phyloP scores from a whole-genome alignment of 2,113 vertebrate species.

The Neotoma lepida region DNA sequence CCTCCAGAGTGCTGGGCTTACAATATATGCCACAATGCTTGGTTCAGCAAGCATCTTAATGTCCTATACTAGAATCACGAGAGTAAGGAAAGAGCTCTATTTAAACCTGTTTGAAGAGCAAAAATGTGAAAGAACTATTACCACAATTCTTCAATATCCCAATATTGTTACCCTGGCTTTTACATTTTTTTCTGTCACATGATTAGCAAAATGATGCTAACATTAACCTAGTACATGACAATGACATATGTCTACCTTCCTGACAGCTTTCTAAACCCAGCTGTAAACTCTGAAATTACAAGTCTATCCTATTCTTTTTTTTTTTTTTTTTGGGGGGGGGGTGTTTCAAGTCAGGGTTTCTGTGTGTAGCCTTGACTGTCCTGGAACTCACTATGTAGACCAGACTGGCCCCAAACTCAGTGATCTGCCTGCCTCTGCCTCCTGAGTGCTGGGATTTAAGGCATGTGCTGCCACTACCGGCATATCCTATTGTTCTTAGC shows the following conservation, averaged over 20 bases:
- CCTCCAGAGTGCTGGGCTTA: not conserved
- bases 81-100: not conserved
- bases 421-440: too few species aligned
- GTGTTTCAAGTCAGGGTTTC: not conserved
- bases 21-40: not conserved
- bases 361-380: not conserved
- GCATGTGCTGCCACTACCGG: not conserved
- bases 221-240: not conserved
- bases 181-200: not conserved
- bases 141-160: not conserved
- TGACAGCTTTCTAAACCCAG: not conserved
- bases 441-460: not conserved
- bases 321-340: not conserved
- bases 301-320: not conserved
- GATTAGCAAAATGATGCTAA: not conserved
- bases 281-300: not conserved
- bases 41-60: not conserved
- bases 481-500: not conserved
- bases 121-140: not conserved
- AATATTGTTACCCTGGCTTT: not conserved
- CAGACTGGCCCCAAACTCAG: not conserved
- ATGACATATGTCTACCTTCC: not conserved
- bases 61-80: not conserved
- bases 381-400: not conserved
- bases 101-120: not conserved